Base-by-base conservation (phyloP, 92 coral and sea anemone species). In the Actinernus sp. region DNA sequence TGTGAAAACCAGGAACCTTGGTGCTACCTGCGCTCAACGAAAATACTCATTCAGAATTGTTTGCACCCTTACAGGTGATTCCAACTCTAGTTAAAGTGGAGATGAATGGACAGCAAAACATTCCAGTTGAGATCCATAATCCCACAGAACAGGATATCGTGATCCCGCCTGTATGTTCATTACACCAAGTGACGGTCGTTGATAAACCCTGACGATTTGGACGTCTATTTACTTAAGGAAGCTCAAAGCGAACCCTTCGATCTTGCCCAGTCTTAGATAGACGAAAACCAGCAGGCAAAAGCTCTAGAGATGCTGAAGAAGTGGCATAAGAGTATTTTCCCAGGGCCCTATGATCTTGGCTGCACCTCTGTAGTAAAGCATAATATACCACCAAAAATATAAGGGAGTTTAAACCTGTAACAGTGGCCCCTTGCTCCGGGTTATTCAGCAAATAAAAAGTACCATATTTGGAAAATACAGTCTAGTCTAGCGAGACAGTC, bases 191-290 rank as follows among this genome's bases (percentile, higher is more conserved):
- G 14, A 3, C 51, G 4, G 51, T 45, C 19, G 14, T 45, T 6
- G n/a, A n/a, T n/a, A n/a, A n/a, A n/a, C n/a, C n/a, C n/a, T n/a
- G n/a, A n/a, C n/a, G n/a, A n/a, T n/a, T n/a, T n/a, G n/a, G n/a
- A n/a, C n/a, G n/a, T n/a, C n/a, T n/a, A n/a, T n/a, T n/a, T n/a
- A n/a, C n/a, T n/a, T n/a, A n/a, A n/a, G n/a, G n/a, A n/a, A n/a
- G n/a, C n/a, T n/a, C n/a, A n/a, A n/a, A n/a, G n/a, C n/a, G n/a
- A n/a, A n/a, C n/a, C n/a, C n/a, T n/a, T n/a, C n/a, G n/a, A n/a
- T n/a, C n/a, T n/a, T n/a, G n/a, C n/a, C n/a, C n/a, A n/a, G n/a
- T 45, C 76, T 2, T 24, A 55, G 12, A 63, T 76, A 16, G 36
- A 12, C 11, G 59, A 54, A 6, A 61, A 31, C 9, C 68, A 76